Evolutionary conservation across 2,888 invertebrate species (phyloP).

Genomic region (Mermis nigrescens): DNA sequence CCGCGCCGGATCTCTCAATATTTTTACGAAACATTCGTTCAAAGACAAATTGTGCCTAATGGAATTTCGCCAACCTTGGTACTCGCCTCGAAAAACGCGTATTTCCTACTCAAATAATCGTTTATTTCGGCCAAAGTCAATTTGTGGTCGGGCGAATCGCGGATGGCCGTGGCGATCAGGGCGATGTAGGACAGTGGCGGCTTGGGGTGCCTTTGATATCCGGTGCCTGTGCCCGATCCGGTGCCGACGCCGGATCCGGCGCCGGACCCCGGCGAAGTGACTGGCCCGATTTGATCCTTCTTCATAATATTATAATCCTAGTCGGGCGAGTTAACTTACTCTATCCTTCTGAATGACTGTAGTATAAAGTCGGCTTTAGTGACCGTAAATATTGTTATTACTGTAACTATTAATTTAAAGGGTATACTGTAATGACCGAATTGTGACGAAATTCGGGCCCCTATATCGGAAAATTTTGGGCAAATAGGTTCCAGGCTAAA

Average conservation of each 20-base stretch:
- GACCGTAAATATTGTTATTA: too few species aligned
- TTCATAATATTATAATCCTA: too few species aligned
- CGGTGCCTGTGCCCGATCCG: neutral
- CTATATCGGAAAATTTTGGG: too few species aligned
- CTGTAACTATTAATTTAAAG: too few species aligned
- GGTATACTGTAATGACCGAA: too few species aligned
- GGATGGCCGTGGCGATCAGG: conserved; percentile 89
- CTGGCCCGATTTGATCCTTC: too few species aligned
- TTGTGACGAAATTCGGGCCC: too few species aligned
- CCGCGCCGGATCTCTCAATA: conserved; percentile 9
- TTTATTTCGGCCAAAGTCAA: conserved; percentile 89
- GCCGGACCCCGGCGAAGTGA: too few species aligned
- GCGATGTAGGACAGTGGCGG: conserved; percentile 94
- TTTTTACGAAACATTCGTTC: conserved; percentile 13
- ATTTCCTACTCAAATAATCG: conserved; percentile 91
- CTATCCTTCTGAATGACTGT: too few species aligned
- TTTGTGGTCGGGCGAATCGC: conserved; percentile 60
- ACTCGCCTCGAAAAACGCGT: conserved; percentile 60
- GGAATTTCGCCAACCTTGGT: conserved; percentile 42
- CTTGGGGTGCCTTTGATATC: conserved; percentile 42
- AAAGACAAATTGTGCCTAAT: conserved; percentile 11
- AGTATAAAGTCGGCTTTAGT: too few species aligned
- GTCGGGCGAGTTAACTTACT: too few species aligned
- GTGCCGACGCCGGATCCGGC: neutral
- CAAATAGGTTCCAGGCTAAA: too few species aligned